A percentile compares a stretch with the other conserved stretches of the same genome.
Conservation (phyloP, 2,113 vertebrate genomes). For the Oreochromis spilurus region DNA sequence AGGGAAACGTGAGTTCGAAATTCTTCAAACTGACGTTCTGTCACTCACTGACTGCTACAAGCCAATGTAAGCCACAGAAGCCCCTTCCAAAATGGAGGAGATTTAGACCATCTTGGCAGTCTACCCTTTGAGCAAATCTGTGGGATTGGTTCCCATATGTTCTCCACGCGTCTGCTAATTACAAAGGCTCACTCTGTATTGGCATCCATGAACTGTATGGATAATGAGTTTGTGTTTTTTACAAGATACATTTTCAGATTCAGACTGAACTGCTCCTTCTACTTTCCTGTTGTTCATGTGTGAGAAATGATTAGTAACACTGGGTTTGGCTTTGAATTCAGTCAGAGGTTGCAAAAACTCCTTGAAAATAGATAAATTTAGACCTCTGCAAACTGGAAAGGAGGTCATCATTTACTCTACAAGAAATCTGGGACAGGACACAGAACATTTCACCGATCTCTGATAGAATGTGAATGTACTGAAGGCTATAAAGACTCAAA, state of each 20-base stretch:
- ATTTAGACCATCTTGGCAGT: constrained; percentile 61
- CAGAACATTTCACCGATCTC: constrained; percentile 54
- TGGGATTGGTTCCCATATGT: constrained; percentile 65
- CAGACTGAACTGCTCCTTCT: neutral
- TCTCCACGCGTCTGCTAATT: constrained; percentile 43
- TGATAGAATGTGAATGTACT: constrained; percentile 30
- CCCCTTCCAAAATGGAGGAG: constrained; percentile 61
- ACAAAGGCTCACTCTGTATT: constrained; percentile 36
- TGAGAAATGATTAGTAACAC: neutral
- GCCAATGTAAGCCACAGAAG: constrained; percentile 48
- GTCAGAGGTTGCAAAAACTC: constrained; percentile 58
- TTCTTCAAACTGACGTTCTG: constrained; percentile 11
- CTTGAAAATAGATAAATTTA: constrained; percentile 73
- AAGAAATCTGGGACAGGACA: constrained; percentile 70
- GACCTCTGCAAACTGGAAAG: constrained; percentile 66
- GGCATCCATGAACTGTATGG: constrained; percentile 18
- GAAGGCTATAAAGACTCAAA: constrained; percentile 4
- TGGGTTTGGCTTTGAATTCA: constrained; percentile 34
- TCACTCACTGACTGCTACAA: constrained; percentile 45
- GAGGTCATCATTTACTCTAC: constrained; percentile 71
- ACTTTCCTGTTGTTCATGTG: neutral
- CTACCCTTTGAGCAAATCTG: constrained; percentile 56
- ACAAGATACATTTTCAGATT: neutral
- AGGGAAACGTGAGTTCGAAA: neutral
- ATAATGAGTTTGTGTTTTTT: constrained; percentile 24